Percentiles rank a stretch among this genome's conserved stretches.
These are phyloP conservation scores for Gymnocypris eckloni DNA, from an alignment of 2,797 vertebrate genomes.

Conservation along the genomic window DNA sequence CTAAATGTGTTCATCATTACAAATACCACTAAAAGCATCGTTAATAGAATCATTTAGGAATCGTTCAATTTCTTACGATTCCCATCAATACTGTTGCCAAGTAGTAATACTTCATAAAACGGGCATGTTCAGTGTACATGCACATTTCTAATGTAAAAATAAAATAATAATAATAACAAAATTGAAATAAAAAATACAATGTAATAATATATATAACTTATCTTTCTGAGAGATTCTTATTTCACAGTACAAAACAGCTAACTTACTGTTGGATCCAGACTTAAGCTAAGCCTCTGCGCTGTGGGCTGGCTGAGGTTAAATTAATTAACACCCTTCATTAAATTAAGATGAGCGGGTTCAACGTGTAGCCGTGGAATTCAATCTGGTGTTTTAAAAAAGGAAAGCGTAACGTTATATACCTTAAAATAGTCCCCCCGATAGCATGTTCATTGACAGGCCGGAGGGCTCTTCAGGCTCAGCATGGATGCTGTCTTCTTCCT, in stretches of 20 bases:
- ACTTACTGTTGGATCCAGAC: not conserved
- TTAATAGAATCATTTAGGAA: not conserved
- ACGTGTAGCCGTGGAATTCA: not conserved
- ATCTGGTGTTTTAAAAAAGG: not conserved
- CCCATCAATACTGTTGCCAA: not conserved
- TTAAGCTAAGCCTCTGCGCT: not conserved
- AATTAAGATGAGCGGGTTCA: not conserved
- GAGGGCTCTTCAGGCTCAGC: not conserved
- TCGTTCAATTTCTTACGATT: not conserved
- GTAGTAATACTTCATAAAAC: not conserved
- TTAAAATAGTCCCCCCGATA: not conserved
- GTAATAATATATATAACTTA: not conserved
- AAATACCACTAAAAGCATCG: not conserved
- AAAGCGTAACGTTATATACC: not conserved
- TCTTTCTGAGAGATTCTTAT: not conserved
- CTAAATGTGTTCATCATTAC: not conserved
- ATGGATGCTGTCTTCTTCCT: constrained; percentile 14
- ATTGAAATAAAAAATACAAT: not conserved
- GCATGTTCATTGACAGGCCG: constrained; percentile 18
- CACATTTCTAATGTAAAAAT: not conserved
- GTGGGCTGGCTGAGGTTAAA: not conserved
- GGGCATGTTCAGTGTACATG: too few relatives aligned
- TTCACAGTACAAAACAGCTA: not conserved
- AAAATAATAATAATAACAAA: not conserved
- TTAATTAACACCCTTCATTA: constrained; percentile 1